These are phyloP conservation scores for Nasonia longicornis DNA, from an alignment of 1,140 invertebrate genomes.

Conservation along the genomic window DNA sequence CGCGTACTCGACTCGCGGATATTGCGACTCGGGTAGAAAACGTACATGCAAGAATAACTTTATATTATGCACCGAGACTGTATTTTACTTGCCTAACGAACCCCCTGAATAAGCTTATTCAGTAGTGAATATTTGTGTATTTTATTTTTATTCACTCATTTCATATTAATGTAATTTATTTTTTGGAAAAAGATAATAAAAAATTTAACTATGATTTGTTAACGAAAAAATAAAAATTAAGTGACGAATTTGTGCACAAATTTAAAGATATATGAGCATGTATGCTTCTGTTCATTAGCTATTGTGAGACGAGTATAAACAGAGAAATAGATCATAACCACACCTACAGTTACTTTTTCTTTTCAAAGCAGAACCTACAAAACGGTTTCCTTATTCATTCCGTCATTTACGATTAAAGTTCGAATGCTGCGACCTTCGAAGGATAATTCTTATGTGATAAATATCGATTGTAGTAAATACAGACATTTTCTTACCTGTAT, in stretches of 20 bases:
- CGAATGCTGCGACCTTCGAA: conserved; percentile 16
- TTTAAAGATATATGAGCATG: neutral
- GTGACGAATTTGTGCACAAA: neutral
- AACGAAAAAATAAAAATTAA: neutral
- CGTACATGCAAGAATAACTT: neutral
- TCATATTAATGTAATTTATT: neutral
- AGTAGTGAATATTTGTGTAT: neutral
- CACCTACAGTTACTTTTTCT: neutral
- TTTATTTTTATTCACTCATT: neutral
- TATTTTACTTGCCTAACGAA: neutral
- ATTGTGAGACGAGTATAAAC: conserved; percentile 53
- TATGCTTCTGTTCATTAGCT: conserved; percentile 16
- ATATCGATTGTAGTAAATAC: conserved; percentile 23
- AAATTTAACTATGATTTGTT: neutral
- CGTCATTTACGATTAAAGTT: conserved; percentile 11
- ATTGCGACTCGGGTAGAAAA: conserved; percentile 33
- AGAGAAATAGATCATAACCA: conserved; percentile 48
- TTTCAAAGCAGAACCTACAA: conserved; percentile 17
- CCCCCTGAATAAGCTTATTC: neutral
- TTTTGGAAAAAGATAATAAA: neutral
- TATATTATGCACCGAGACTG: neutral
- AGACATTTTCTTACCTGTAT: neutral
- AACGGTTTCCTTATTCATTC: conserved; percentile 11
- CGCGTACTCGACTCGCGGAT: conserved; percentile 60
- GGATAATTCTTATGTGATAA: conserved; percentile 34